Base-by-base conservation (phyloP, 2,888 invertebrate species). In the Emmelina monodactyla region DNA sequence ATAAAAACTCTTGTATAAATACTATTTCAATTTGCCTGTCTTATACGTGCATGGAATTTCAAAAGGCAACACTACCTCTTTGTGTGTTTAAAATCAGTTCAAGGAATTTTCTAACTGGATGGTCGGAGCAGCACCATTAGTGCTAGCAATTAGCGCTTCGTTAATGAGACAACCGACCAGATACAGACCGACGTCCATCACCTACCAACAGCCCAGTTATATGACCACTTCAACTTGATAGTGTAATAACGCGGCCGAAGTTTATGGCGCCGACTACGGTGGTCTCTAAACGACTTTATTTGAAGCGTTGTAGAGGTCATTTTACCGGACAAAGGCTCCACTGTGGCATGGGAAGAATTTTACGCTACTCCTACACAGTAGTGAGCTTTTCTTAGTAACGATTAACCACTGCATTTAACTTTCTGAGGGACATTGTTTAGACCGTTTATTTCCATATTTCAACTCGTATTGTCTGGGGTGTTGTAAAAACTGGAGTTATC, bases 141-240 rank as follows among this genome's bases (percentile, higher is more conserved):
- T 65, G 56, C 53, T 60, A 54, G 64, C 65, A 76, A 76, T 78
- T 76, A 73, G 68, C 66, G 61, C 55, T 58, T 49, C 54, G 72
- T 71, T 76, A 76, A 76, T 73, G 71, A 72, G 50, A 58, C 58
- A 66, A 49, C 57, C 66, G 60, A 37, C 62, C 50, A 61, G 56
- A 58, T 64, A 50, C 44, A 46, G 56, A 49, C 49, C 40, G 40
- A 40, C 48, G 30, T 38, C 37, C 42, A 37, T 39, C 40, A 38
- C 41, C 43, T 45, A 49, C 38, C 28, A 42, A 43, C 2, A 7
- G 48, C 43, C 37, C 44, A 37, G 38, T 40, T 44, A 37, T 43
- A 50, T 47, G 52, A 51, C 49, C 64, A 58, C 53, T 62, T 51
- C 39, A 55, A 62, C 42, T 61, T 53, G 52, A 58, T 55, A 55